Evolutionary conservation across 2,888 invertebrate genomes (phyloP).

Genomic region (Pyrocoelia pectoralis): DNA sequence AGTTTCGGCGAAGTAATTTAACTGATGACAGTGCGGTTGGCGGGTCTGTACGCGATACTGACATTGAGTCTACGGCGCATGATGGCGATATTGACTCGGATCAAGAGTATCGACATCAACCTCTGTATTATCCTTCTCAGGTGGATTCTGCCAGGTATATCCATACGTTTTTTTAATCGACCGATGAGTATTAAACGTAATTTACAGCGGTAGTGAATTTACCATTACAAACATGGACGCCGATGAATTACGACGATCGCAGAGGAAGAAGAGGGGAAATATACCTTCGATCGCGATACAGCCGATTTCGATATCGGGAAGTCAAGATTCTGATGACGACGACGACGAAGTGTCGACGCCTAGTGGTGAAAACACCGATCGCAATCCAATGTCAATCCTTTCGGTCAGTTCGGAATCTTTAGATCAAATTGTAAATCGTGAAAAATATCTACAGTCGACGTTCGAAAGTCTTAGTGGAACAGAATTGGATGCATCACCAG

Average conservation of each 20-base stretch:
- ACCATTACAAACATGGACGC: constrained; percentile 90
- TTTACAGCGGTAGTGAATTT: constrained; percentile 70
- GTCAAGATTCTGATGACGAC: constrained; percentile 77
- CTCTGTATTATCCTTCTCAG: constrained; percentile 54
- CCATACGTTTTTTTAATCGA: not conserved
- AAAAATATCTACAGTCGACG: constrained; percentile 71
- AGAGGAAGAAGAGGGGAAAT: constrained; percentile 71
- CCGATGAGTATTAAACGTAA: constrained; percentile 19
- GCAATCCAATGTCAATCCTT: constrained; percentile 74
- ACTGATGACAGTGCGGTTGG: constrained; percentile 76
- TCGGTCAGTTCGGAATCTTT: constrained; percentile 79
- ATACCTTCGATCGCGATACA: constrained; percentile 58
- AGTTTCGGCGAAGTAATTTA: constrained; percentile 67
- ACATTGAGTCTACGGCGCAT: constrained; percentile 76
- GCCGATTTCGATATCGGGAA: constrained; percentile 61
- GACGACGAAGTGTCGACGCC: constrained; percentile 82
- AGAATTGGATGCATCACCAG: constrained; percentile 60
- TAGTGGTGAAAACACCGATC: constrained; percentile 81
- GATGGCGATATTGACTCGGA: constrained; percentile 89
- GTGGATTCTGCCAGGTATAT: constrained; percentile 50
- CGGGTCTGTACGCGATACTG: constrained; percentile 59
- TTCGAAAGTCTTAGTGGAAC: constrained; percentile 77
- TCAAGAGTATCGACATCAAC: constrained; percentile 67
- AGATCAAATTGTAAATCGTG: constrained; percentile 65
- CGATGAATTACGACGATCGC: constrained; percentile 80